These are phyloP conservation scores for Tiaroga cobitis DNA, from an alignment of 2,797 vertebrate genomes.

Conservation along the genomic window DNA sequence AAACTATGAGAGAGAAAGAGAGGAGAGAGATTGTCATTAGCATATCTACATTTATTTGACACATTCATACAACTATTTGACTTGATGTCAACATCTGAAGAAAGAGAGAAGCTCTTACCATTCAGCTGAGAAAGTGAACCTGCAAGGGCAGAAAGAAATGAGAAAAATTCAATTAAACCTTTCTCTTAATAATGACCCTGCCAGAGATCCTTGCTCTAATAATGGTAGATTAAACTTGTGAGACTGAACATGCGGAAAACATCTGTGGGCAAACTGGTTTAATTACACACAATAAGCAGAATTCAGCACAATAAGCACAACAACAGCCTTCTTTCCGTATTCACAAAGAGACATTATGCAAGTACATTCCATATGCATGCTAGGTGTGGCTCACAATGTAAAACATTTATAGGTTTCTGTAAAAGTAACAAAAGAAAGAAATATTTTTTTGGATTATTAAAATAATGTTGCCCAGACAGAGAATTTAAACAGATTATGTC, in stretches of 20 bases:
- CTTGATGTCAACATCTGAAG: neutral
- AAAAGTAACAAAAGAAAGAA: too few relatives aligned
- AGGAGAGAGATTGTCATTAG: neutral
- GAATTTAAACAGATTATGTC: neutral
- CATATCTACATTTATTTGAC: neutral
- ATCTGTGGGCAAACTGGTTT: neutral
- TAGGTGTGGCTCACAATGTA: neutral
- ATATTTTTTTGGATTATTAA: neutral
- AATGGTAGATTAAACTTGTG: neutral
- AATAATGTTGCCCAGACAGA: neutral
- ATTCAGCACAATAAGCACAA: neutral
- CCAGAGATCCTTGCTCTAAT: neutral
- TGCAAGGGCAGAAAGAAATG: slow-evolving; percentile 19
- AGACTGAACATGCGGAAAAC: neutral
- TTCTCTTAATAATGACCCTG: neutral
- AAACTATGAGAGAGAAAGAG: slow-evolving; percentile 34
- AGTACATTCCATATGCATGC: neutral
- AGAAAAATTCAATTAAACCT: neutral
- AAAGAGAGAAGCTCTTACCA: slow-evolving; percentile 29
- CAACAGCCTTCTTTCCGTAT: too few relatives aligned
- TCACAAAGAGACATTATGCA: neutral
- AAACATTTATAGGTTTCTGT: neutral
- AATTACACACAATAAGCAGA: too few relatives aligned
- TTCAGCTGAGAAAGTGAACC: slow-evolving; percentile 44
- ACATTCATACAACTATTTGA: too few relatives aligned